Conservation (phyloP, 1,140 invertebrate species). For the Lepidurus apus region DNA sequence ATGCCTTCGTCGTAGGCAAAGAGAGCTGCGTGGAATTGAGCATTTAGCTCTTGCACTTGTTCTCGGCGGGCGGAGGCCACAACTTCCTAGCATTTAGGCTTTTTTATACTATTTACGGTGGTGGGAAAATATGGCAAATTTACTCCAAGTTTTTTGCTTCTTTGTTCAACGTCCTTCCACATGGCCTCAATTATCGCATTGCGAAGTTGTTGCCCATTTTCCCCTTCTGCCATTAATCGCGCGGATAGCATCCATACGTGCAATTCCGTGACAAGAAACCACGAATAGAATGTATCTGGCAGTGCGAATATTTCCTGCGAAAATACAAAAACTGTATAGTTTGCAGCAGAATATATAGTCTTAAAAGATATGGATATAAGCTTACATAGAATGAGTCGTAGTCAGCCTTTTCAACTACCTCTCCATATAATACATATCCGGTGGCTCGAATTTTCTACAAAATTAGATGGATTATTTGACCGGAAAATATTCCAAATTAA, state of each 20-base stretch:
- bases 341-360: not conserved
- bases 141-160: conserved; percentile 66
- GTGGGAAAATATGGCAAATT: conserved; percentile 38
- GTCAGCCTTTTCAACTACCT: not conserved
- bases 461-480: too few species aligned
- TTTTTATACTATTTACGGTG: conserved; percentile 27
- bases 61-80: conserved; percentile 38
- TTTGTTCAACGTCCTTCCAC: conserved; percentile 70
- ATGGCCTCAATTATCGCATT: conserved; percentile 67
- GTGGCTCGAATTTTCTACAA: not conserved
- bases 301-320: conserved; percentile 59
- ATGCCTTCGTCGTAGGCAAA: conserved; percentile 82
- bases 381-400: not conserved
- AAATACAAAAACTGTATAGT: not conserved
- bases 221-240: conserved; percentile 66
- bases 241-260: conserved; percentile 77
- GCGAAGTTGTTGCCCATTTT: conserved; percentile 62
- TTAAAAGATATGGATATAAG: not conserved
- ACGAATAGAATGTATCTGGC: conserved; percentile 72
- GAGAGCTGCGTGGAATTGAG: conserved; percentile 75
- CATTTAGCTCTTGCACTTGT: conserved; percentile 50
- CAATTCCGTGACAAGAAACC: conserved; percentile 75
- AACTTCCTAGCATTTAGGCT: conserved; percentile 32
- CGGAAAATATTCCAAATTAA: too few species aligned
- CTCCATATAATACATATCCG: not conserved